These are phyloP conservation scores for Colinus virginianus DNA, from an alignment of 2,113 vertebrate genomes.

Conservation along the genomic window DNA sequence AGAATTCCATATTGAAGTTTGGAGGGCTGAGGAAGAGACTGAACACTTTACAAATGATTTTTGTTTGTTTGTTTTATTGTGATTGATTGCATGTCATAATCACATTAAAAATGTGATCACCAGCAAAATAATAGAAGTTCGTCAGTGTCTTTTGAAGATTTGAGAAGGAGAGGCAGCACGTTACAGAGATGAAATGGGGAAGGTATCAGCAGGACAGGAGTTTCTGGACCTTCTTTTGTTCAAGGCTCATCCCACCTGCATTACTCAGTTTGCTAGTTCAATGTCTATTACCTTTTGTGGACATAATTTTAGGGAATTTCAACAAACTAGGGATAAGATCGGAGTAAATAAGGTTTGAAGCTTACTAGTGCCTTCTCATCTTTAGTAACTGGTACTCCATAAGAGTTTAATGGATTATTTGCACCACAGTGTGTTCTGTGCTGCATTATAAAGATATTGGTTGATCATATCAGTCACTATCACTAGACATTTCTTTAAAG, in stretches of 20 bases:
- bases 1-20: background rate
- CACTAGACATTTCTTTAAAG: background rate
- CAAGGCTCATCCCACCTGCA: background rate
- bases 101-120: background rate
- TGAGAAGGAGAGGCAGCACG: background rate
- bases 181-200: background rate
- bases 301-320: background rate
- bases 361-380: background rate
- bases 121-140: background rate
- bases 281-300: background rate
- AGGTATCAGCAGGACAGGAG: background rate
- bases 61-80: background rate
- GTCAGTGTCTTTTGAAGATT: background rate
- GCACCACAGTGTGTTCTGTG: background rate
- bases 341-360: background rate
- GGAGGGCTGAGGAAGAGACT: background rate
- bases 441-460: background rate
- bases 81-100: background rate
- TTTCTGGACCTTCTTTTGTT: background rate
- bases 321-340: background rate
- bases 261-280: background rate
- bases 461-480: background rate
- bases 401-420: background rate
- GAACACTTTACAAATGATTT: background rate
- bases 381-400: background rate